These are phyloP conservation scores for Eleginops maclovinus DNA, from an alignment of 2,113 vertebrate species.

Conservation along the genomic window DNA sequence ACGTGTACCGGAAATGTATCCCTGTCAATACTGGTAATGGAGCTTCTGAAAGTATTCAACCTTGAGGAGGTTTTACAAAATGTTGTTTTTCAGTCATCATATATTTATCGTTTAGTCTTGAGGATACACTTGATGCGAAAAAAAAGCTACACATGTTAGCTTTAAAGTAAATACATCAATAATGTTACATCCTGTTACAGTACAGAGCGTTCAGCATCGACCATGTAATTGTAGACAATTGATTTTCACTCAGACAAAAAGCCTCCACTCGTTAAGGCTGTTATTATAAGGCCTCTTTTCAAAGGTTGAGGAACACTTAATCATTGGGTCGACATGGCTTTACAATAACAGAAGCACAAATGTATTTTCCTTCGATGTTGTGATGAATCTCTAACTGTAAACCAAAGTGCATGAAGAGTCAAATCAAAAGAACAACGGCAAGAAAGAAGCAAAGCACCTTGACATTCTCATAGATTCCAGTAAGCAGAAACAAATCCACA, in stretches of 20 bases:
- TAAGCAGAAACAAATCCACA: neutral
- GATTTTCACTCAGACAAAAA: conserved; percentile 68
- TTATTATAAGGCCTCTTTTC: conserved; percentile 39
- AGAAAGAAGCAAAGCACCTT: neutral
- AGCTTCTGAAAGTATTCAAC: no score
- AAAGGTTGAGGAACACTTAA: conserved; percentile 48
- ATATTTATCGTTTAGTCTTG: neutral
- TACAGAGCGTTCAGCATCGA: conserved; percentile 22
- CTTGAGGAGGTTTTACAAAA: no score
- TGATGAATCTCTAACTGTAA: neutral
- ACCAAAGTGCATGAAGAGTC: neutral
- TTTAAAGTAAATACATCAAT: conserved; percentile 44
- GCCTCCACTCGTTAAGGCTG: conserved; percentile 28
- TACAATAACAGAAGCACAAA: neutral
- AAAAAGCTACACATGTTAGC: neutral
- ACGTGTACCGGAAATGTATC: no score
- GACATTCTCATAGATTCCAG: neutral
- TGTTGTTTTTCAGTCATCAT: no score
- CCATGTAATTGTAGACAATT: conserved; percentile 59
- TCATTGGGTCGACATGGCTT: conserved; percentile 28
- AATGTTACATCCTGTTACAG: conserved; percentile 40
- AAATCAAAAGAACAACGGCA: neutral
- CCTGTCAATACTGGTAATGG: no score
- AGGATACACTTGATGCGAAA: neutral
- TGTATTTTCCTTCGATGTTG: neutral